Evolutionary conservation across 2,888 invertebrate species (phyloP).

Genomic region (Chloroclystis v-ata): DNA sequence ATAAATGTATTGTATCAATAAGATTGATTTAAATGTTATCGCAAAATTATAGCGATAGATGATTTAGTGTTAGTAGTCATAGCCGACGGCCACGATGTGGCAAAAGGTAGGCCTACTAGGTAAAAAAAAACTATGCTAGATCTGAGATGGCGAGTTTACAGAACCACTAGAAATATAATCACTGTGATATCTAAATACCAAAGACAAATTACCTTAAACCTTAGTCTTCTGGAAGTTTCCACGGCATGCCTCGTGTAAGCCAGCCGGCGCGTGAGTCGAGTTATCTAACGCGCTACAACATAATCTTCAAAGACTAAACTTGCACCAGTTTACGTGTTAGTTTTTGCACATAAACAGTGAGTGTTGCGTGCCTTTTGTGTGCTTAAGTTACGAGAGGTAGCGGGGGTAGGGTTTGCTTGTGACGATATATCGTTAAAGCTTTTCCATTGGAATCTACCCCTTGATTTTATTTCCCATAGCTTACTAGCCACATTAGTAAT

Average conservation of each 20-base stretch:
- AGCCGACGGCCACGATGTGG: too few species aligned
- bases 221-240: background rate
- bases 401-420: background rate
- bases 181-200: too few species aligned
- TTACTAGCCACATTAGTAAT: background rate
- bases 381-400: constrained; percentile 28
- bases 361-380: constrained; percentile 50
- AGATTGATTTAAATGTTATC: too few species aligned
- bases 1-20: too few species aligned
- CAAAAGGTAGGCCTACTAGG: too few species aligned
- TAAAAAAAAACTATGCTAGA: too few species aligned
- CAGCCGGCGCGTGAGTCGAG: background rate
- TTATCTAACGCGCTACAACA: constrained; percentile 22
- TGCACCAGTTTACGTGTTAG: constrained; percentile 39
- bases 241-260: too few species aligned
- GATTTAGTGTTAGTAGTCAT: too few species aligned
- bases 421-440: background rate
- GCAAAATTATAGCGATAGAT: too few species aligned
- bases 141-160: too few species aligned
- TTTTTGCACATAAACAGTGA: constrained; percentile 59
- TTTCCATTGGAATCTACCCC: background rate
- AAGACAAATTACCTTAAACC: too few species aligned
- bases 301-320: constrained; percentile 23
- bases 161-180: too few species aligned
- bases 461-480: background rate